phyloP scores from a whole-genome alignment of 2,888 invertebrate genomes.

The Pollenia griseotomentosa region DNA sequence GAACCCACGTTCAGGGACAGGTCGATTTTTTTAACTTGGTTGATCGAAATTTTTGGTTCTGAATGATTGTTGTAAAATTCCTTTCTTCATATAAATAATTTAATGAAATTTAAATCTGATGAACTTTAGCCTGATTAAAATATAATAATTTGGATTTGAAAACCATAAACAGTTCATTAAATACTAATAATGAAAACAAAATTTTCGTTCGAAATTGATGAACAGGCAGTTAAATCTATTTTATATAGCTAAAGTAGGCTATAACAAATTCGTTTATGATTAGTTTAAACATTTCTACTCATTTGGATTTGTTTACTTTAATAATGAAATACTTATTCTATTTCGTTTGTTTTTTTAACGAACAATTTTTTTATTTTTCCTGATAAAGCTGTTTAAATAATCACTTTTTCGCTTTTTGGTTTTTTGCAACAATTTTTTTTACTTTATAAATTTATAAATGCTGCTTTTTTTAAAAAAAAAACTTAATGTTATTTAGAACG shows the following conservation, averaged over 20 bases:
- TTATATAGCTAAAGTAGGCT: background rate
- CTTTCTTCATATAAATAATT: too few species aligned
- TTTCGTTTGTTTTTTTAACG: conserved; percentile 23
- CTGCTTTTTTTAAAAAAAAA: conserved; percentile 21
- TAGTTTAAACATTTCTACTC: background rate
- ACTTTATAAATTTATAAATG: conserved; percentile 53
- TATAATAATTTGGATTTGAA: too few species aligned
- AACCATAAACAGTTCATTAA: too few species aligned
- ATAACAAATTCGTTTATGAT: background rate
- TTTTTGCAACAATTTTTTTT: conserved; percentile 43
- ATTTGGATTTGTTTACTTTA: conserved; percentile 58
- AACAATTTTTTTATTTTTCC: conserved; percentile 24
- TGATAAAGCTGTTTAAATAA: conserved; percentile 79
- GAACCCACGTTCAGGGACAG: too few species aligned
- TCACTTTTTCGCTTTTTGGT: conserved; percentile 51
- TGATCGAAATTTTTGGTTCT: too few species aligned
- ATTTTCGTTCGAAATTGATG: too few species aligned
- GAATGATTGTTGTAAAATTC: too few species aligned
- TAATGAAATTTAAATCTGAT: too few species aligned
- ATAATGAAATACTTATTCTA: conserved; percentile 42
- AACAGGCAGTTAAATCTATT: too few species aligned
- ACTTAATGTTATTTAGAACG: conserved; percentile 32
- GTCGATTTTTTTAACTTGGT: too few species aligned
- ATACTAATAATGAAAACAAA: too few species aligned
- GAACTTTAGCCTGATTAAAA: too few species aligned